Conservation (phyloP, 2,113 vertebrate genomes). For the Sialia sialis region DNA sequence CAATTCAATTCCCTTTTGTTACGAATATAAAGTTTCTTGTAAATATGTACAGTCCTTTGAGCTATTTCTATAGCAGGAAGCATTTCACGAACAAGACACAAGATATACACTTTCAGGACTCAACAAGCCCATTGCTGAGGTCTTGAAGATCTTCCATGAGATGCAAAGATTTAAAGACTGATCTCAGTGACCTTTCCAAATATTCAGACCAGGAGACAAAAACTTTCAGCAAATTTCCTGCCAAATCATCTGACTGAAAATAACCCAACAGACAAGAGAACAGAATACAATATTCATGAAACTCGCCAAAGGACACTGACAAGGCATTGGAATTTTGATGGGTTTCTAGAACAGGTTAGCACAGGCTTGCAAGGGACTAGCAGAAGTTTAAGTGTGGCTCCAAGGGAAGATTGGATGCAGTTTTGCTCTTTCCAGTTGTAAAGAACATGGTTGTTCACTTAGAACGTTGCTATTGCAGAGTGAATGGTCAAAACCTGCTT, state of each 20-base stretch:
- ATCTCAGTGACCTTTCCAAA: conserved; percentile 66
- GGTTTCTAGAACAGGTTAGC: conserved; percentile 62
- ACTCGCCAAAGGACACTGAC: conserved; percentile 51
- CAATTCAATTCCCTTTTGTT: conserved; percentile 82
- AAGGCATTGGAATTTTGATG: conserved; percentile 9
- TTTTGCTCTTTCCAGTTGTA: conserved; percentile 52
- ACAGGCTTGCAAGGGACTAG: conserved; percentile 66
- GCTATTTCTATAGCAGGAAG: conserved; percentile 81
- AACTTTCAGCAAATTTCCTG: conserved; percentile 70
- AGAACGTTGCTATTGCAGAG: conserved; percentile 7
- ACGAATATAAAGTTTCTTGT: conserved; percentile 88
- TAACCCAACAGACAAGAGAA: conserved; percentile 57
- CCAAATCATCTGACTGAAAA: conserved; percentile 64
- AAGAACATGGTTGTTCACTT: conserved; percentile 35
- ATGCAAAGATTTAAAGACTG: conserved; percentile 75
- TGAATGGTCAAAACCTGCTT: conserved; percentile 58
- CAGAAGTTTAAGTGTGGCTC: conserved; percentile 51
- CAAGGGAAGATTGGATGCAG: conserved; percentile 53
- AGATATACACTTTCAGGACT: conserved; percentile 67
- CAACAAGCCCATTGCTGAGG: conserved; percentile 65
- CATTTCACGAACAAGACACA: conserved; percentile 77
- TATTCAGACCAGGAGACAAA: conserved; percentile 72
- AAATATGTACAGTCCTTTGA: conserved; percentile 84
- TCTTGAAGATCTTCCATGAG: conserved; percentile 72
- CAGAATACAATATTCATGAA: conserved; percentile 34